Evolutionary conservation across 37 sponge, comb jelly and placozoan species (phyloP).

Genomic region (Petrosia ficiformis): DNA sequence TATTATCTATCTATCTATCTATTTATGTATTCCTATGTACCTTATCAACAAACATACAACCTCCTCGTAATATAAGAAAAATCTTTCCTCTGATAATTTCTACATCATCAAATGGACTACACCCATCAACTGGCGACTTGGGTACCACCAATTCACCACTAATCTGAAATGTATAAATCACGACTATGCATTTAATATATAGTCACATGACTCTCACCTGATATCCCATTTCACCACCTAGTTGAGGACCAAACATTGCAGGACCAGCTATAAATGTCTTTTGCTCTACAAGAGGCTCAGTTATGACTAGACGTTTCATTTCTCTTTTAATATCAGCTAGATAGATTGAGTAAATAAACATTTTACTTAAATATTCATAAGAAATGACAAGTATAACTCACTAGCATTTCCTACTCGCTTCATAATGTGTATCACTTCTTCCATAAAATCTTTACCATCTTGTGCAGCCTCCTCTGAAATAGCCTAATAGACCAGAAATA

Average conservation of each 20-base stretch:
- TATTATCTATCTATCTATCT: too few species aligned
- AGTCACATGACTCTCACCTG: constrained; percentile 23
- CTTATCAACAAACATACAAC: constrained; percentile 90
- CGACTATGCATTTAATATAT: constrained; percentile 6
- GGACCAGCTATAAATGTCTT: constrained; percentile 35
- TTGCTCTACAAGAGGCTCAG: constrained; percentile 2
- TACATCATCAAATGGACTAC: constrained; percentile 15
- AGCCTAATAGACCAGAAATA: constrained; percentile 25
- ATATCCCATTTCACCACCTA: constrained; percentile 25
- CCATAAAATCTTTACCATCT: constrained; percentile 68
- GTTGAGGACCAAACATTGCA: constrained; percentile 63
- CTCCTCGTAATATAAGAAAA: constrained; percentile 67
- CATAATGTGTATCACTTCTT: too few species aligned
- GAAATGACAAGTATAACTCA: background rate
- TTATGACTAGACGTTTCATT: constrained; percentile 20
- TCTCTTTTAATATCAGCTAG: background rate
- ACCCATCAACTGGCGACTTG: constrained; percentile 24
- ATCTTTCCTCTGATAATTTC: constrained; percentile 40
- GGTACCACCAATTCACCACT: constrained; percentile 12
- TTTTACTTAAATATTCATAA: background rate
- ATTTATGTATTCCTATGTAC: too few species aligned
- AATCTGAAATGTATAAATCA: too few species aligned
- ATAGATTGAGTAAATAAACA: too few species aligned
- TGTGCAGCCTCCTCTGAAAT: constrained; percentile 48
- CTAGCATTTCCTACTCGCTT: constrained; percentile 8